These are phyloP conservation scores for Muscicapa adusta DNA, from an alignment of 2,113 vertebrate genomes.

Conservation along the genomic window DNA sequence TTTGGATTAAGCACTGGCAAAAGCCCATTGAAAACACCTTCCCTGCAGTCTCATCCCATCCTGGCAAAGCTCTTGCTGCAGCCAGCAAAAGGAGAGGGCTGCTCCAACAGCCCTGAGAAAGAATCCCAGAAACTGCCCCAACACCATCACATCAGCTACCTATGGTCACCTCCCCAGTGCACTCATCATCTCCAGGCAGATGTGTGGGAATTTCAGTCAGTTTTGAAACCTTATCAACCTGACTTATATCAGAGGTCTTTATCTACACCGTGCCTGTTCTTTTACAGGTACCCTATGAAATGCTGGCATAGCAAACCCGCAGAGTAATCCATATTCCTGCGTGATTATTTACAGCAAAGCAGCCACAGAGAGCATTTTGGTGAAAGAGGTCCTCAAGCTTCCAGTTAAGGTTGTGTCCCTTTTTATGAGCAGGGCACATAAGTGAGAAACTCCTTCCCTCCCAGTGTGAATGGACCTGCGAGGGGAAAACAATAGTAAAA, in stretches of 20 bases:
- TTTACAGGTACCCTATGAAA: neutral
- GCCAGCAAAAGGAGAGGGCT: accelerated
- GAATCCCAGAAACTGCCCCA: neutral
- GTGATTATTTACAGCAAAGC: neutral
- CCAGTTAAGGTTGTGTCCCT: neutral
- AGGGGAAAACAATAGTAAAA: neutral
- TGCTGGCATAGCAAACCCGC: neutral
- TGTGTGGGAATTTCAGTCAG: neutral
- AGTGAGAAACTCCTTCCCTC: neutral
- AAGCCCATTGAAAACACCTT: neutral
- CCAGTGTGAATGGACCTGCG: neutral
- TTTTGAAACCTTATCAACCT: neutral
- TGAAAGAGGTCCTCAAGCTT: neutral
- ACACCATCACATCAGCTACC: neutral
- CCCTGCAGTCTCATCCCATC: neutral
- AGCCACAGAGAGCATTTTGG: neutral
- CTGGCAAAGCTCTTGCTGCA: neutral
- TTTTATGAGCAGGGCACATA: neutral
- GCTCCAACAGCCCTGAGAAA: neutral
- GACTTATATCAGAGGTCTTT: neutral
- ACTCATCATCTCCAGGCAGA: neutral
- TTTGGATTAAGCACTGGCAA: neutral
- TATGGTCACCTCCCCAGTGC: neutral
- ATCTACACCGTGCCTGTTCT: neutral
- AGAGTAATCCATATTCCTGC: neutral